Evolutionary conservation across 2,797 vertebrate genomes (phyloP), one percentile per base, ranked within the genome.

Genomic region (Siniperca scherzeri): DNA sequence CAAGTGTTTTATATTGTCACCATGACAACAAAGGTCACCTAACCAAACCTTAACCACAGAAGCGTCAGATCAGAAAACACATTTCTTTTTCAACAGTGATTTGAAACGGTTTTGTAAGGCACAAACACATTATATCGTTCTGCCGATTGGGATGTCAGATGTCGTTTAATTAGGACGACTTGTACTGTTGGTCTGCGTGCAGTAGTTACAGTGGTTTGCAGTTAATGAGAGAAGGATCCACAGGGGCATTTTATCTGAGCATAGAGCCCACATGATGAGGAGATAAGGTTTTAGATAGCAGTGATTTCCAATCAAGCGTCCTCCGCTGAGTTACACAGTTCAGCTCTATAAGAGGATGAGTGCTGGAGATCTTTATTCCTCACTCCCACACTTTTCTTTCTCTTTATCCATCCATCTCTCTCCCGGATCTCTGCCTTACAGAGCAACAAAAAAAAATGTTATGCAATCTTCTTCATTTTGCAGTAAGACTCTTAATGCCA

Each of bases 401-500:
- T 74, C 57, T 82, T 80, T 36, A 72, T 84, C 77, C 74, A 22
- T 44, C 70, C 65, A 21, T 53, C 77, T 55, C 75, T 74, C 14
- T 2, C 38, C 2, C 53, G 55, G 11, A 60, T 70, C 73, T 72
- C 12, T 44, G 42, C 44, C 52, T 72, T 48, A 68, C 65, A 4
- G 27, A 71, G 70, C 25, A 81, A 70, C 85, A 38, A 38, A 53
- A 16, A 2, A 42, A 14, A 74, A 44, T 19, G 7, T 22, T 72
- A 16, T 36, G 52, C 64, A 90, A 77, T 81, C 83, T 70, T 78
- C 68, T 80, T 80, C 74, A 33, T 78, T 84, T 68, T 42, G 48
- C 66, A 78, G 59, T 76, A 85, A 83, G 77, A 84, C 78, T 80
- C 80, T 86, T 83, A 87, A 87, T 67, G 74, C 65, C 72, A 48